A percentile compares a stretch with the other conserved stretches of the same genome.
Evolutionary conservation across 2,888 invertebrate species (phyloP).

Genomic region (Agriopis aurantiaria): DNA sequence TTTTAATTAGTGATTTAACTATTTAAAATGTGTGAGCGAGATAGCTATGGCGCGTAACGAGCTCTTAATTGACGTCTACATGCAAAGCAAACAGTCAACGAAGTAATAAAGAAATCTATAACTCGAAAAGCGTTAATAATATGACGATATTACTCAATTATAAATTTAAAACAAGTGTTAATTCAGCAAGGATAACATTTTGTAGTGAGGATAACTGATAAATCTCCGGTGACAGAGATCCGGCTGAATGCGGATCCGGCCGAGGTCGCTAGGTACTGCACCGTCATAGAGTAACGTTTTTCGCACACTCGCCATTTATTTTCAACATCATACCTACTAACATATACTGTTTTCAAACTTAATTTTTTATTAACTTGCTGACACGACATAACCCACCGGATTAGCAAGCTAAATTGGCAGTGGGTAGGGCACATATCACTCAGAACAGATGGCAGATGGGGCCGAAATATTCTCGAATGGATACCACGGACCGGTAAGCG

Average conservation of each 20-base stretch:
- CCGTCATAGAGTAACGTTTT: not conserved
- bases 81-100: not conserved
- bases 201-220: slow-evolving; percentile 19
- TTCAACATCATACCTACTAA: not conserved
- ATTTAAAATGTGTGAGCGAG: too few relatives aligned
- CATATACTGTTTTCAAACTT: too few relatives aligned
- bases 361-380: too few relatives aligned
- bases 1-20: too few relatives aligned
- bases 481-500: too few relatives aligned
- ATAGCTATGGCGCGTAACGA: too few relatives aligned
- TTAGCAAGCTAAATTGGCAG: too few relatives aligned
- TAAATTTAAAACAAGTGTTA: not conserved
- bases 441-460: too few relatives aligned
- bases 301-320: not conserved
- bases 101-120: not conserved
- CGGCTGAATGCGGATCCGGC: slow-evolving; percentile 59
- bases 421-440: too few relatives aligned
- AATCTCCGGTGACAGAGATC: slow-evolving; percentile 50
- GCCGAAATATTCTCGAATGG: too few relatives aligned
- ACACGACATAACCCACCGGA: too few relatives aligned
- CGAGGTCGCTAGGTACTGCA: slow-evolving; percentile 58
- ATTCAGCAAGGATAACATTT: slow-evolving; percentile 17
- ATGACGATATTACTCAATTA: not conserved
- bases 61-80: too few relatives aligned
- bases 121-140: not conserved